Evolutionary conservation across 2,888 invertebrate genomes (phyloP), one percentile per base, ranked within the genome.

Genomic region (Drosophila trichaetosa): DNA sequence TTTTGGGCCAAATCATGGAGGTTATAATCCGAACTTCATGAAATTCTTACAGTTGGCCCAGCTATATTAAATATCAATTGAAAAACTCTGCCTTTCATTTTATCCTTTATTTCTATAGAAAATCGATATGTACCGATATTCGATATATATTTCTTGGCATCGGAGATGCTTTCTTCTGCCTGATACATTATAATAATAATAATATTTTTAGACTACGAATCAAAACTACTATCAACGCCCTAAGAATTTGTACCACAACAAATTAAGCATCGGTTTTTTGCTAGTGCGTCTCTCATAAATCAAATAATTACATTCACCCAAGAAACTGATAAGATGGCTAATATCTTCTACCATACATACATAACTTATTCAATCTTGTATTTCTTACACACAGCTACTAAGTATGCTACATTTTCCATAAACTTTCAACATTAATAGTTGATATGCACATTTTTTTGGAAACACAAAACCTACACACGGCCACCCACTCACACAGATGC

Each of bases 381-480:
- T 8, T 7, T 31, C 13, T 11, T 38, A 4, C n/a, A 1, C 33
- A 34, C 36, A 1, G n/a, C 10, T 21, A 40, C 18, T 38, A 51
- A 70, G 56, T 54, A 52, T 52, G 48, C 60, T 34, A 49, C 16
- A 40, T 62, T 48, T 59, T 24, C 24, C 21, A 16, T 46, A 46
- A 29, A 63, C 66, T 57, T 67, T 60, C 56, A n/a, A 16, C 34
- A 72, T 82, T 56, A 80, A 79, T 82, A 80, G 76, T 80, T 73
- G 65, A 79, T 73, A 54, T 51, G 38, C 49, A 38, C 56, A 69
- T 69, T 64, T 68, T 58, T 62, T 16, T 16, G 11, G 10, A 6
- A 60, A 59, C 34, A 64, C 34, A 40, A 40, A 36, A 31, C 21
- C 24, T 16, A n/a, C 40, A 36, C 54, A 29, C 29, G 29, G 29